A percentile compares a stretch with the other conserved stretches of the same genome.
Evolutionary conservation across 2,797 vertebrate species (phyloP).

Genomic region (Scolopax bukidnonensis): DNA sequence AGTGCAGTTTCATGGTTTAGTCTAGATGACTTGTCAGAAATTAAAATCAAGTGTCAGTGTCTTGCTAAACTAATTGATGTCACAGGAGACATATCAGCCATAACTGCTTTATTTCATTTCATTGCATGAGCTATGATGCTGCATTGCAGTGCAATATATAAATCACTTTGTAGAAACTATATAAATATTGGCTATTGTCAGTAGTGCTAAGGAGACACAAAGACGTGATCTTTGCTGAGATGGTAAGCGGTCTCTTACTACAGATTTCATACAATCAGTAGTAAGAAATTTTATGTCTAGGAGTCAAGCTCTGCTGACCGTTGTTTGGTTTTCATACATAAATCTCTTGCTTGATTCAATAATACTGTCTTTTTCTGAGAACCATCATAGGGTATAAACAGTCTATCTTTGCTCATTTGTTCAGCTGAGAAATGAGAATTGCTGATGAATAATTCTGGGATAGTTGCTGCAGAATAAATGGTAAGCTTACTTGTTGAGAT

Average conservation of each 20-base stretch:
- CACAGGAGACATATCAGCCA: background rate
- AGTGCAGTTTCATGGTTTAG: background rate
- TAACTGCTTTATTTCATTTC: background rate
- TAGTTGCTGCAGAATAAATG: background rate
- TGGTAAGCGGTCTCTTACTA: background rate
- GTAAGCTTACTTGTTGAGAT: background rate
- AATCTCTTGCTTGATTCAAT: background rate
- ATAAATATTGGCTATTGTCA: background rate
- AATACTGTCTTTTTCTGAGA: background rate
- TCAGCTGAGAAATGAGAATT: background rate
- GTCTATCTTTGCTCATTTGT: background rate
- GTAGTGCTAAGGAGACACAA: background rate
- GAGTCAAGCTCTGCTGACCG: background rate
- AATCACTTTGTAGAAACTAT: background rate
- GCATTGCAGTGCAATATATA: background rate
- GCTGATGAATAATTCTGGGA: background rate
- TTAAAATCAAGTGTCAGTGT: background rate
- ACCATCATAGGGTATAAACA: background rate
- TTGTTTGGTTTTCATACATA: background rate
- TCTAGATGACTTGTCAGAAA: background rate
- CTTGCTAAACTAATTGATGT: background rate
- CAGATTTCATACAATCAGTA: background rate
- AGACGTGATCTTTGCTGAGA: background rate
- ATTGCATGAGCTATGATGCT: background rate
- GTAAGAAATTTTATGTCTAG: background rate